Percentiles rank a stretch among this genome's conserved stretches.
phyloP scores from a whole-genome alignment of 2,113 vertebrate genomes.

The Myotis davidii region DNA sequence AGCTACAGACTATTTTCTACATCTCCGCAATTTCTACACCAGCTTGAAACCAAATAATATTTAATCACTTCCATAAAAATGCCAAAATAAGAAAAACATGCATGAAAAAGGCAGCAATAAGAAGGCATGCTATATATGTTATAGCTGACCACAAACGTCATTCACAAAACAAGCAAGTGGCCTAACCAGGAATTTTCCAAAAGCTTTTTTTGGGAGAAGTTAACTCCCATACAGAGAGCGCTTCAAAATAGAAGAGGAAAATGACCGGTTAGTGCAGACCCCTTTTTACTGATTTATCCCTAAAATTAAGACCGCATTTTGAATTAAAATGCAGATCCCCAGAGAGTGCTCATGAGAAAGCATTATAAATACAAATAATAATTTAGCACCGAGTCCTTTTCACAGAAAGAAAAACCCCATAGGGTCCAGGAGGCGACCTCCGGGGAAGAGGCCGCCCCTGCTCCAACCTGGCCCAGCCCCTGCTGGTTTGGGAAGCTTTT shows the following conservation, averaged over 20 bases:
- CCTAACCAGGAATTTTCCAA: conserved; percentile 65
- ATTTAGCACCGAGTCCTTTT: background rate
- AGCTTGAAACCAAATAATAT: conserved; percentile 76
- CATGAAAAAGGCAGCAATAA: conserved; percentile 65
- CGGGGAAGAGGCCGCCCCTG: background rate
- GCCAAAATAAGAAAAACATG: conserved; percentile 78
- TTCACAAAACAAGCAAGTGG: conserved; percentile 71
- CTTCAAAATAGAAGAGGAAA: conserved; percentile 82
- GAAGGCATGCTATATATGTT: conserved; percentile 66
- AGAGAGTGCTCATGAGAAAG: background rate
- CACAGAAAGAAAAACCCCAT: background rate
- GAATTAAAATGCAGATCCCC: conserved; percentile 15
- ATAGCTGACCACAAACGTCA: conserved; percentile 69
- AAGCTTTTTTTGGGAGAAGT: conserved; percentile 71
- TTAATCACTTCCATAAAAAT: conserved; percentile 78
- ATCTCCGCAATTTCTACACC: conserved; percentile 62
- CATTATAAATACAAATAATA: background rate
- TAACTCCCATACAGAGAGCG: conserved; percentile 65
- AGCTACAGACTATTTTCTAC: conserved; percentile 70
- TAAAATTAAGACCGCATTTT: conserved; percentile 35
- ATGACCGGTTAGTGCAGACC: conserved; percentile 74
- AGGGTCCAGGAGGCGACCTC: background rate
- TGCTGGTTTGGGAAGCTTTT: conserved; percentile 48
- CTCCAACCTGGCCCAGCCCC: background rate
- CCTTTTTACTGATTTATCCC: conserved; percentile 70